Base-by-base conservation (phyloP, 2,797 vertebrate species). In the Falco rusticolus region DNA sequence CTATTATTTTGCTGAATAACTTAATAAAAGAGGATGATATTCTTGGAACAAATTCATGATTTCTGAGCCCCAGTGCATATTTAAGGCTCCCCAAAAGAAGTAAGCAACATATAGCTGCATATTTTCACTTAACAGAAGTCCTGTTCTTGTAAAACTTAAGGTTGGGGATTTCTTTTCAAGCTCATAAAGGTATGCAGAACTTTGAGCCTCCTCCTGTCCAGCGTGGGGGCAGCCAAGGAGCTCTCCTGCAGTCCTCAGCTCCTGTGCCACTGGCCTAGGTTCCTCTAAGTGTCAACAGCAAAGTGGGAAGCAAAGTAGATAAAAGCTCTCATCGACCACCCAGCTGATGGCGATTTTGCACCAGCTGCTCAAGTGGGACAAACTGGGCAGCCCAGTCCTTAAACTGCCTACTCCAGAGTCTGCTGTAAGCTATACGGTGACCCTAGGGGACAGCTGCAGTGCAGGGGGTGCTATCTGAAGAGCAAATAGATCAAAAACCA, bases 251-350 rank as follows among this genome's bases (percentile, higher is more conserved):
- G 13, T 28, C 48, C 51, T 78, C 69, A 29, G 10, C 21, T 75
- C 16, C 41, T 0, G 0, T 1, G 4, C 33, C 48, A 26, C 11
- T 20, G 51, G 25, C 24, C 10, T 5, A 11, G 13, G 2, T 77
- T 50, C 34, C 29, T 33, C 29, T 29, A 56, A 4, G 13, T 3
- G 4, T 5, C 39, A 83, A 3, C 3, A 12, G 34, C 34, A 78
- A 86, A 81, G 34, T 11, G 31, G 61, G 54, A n/a, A 87, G 14
- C 41, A 57, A 84, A 72, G 47, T 1, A 76, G 20, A 66, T n/a
- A 37, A 85, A 88, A 11, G 11, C 3, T 14, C 26, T 56, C 37
- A 13, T 4, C 3, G 3, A 63, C 28, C 39, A 83, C 16, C 5
- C 31, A 72, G 3, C 10, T 24, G 10, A 11, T 56, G 47, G 21